Evolutionary conservation across 37 sponge, comb jelly and placozoan species (phyloP), one percentile per base, ranked within the genome.

Genomic region (Aplysina aerophoba): DNA sequence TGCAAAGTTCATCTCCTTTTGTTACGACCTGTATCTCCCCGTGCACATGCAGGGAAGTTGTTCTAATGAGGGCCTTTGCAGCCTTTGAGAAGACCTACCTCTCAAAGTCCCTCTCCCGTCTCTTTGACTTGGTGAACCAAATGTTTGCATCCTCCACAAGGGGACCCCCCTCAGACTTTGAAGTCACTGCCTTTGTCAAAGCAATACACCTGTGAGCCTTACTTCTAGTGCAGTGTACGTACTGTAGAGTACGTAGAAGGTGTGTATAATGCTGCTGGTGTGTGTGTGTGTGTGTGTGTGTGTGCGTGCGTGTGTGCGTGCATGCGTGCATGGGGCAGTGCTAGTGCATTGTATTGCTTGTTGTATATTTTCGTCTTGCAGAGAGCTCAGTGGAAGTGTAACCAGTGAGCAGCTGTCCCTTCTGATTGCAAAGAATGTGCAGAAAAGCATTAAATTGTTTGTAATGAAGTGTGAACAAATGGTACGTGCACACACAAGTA

Each of bases 11-110:
- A n/a, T n/a, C n/a, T n/a, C n/a, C n/a, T n/a, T n/a, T n/a, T n/a
- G n/a, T n/a, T n/a, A n/a, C n/a, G n/a, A n/a, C n/a, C n/a, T n/a
- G n/a, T n/a, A n/a, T n/a, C n/a, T n/a, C 27, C 31, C 22, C 39
- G 21, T 24, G 34, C 5, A 1, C 40, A 11, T 31, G n/a, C 20
- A 54, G 80, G 56, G 92, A 95, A 67, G 74, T 85, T 24, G 85
- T 87, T 14, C 80, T 95, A 20, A 58, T 92, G 63, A 80, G 90
- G 36, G 88, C 93, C 13, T 86, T 97, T 53, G 81, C 95, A 24
- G 86, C 88, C 41, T 97, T 97, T 85, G 97, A 97, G 87, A 94
- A 90, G 78, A 83, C 95, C 4, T 97, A 90, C 68, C 74, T 95
- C 68, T 89, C 97, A 39, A 87, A 90, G 37, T 95, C 96, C 17